Conservation (phyloP, 2,888 invertebrate genomes). For the Watsonalla binaria region DNA sequence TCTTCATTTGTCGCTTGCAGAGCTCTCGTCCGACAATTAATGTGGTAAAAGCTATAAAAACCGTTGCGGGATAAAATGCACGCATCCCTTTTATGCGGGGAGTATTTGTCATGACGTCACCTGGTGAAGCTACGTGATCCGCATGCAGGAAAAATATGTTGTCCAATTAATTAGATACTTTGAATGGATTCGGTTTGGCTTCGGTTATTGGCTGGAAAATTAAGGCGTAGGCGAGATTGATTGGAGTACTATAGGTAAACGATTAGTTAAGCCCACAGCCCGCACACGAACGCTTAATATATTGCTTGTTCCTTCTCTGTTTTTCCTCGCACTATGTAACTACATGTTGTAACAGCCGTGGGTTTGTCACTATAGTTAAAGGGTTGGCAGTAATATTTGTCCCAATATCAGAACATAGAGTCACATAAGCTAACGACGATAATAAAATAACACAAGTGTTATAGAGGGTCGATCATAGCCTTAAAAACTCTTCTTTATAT, state of each 20-base stretch:
- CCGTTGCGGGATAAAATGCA: constrained; percentile 18
- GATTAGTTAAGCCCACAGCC: constrained; percentile 35
- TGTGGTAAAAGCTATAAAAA: constrained; percentile 42
- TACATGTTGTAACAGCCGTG: not conserved
- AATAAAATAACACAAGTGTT: not conserved
- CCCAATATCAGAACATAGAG: not conserved
- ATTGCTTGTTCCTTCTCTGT: constrained; percentile 11
- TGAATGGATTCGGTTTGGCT: constrained; percentile 53
- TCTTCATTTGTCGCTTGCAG: constrained; percentile 41
- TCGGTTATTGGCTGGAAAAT: constrained; percentile 61
- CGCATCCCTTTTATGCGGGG: constrained; percentile 36
- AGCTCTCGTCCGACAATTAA: constrained; percentile 37
- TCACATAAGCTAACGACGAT: not conserved
- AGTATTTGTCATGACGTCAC: constrained; percentile 59
- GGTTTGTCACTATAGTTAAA: not conserved
- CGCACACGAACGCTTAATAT: constrained; percentile 18
- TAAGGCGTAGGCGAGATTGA: constrained; percentile 49
- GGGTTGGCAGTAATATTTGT: not conserved
- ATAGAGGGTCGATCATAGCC: not conserved
- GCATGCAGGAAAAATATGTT: constrained; percentile 54
- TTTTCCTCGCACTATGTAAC: not conserved
- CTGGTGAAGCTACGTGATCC: constrained; percentile 53
- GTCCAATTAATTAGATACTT: constrained; percentile 66
- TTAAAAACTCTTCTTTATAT: not conserved
- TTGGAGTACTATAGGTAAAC: constrained; percentile 47